Conservation (phyloP, 1,140 invertebrate species). For the Pseudomyrmex dendroicus region DNA sequence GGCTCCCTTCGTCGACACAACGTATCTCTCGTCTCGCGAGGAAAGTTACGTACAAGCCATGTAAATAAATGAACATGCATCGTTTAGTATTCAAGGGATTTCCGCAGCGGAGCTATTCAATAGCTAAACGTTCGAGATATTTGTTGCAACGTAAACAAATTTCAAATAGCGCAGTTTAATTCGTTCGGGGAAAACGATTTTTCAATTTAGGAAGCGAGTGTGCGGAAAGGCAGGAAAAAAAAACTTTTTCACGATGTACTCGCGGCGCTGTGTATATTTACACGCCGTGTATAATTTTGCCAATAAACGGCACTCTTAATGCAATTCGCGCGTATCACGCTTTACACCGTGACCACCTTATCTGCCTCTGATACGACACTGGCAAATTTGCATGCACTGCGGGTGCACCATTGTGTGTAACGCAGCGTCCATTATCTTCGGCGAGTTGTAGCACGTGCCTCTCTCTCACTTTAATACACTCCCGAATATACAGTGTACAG, state of each 20-base stretch:
- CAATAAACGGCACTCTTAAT: constrained; percentile 37
- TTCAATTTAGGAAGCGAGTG: background rate
- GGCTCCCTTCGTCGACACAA: background rate
- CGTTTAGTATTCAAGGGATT: constrained; percentile 25
- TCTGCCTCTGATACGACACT: constrained; percentile 25
- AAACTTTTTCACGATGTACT: background rate
- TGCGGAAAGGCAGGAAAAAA: background rate
- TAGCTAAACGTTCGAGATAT: constrained; percentile 6
- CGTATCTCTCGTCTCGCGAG: background rate
- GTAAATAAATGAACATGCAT: constrained; percentile 37
- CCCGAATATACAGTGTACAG: constrained; percentile 17
- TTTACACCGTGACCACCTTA: constrained; percentile 32
- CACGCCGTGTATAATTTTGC: constrained; percentile 2
- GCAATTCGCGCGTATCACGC: constrained; percentile 21
- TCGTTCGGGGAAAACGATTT: background rate
- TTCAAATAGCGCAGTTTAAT: background rate
- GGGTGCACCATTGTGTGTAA: constrained; percentile 41
- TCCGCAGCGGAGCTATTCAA: constrained; percentile 5
- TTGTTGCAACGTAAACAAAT: constrained; percentile 9
- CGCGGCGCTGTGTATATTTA: background rate
- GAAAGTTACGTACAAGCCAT: background rate
- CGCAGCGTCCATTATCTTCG: constrained; percentile 48
- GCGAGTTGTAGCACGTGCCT: constrained; percentile 48
- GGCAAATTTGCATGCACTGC: constrained; percentile 53
- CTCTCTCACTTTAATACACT: constrained; percentile 45